These are phyloP conservation scores for Pogonus chalceus DNA, from an alignment of 1,140 invertebrate species.

Conservation along the genomic window DNA sequence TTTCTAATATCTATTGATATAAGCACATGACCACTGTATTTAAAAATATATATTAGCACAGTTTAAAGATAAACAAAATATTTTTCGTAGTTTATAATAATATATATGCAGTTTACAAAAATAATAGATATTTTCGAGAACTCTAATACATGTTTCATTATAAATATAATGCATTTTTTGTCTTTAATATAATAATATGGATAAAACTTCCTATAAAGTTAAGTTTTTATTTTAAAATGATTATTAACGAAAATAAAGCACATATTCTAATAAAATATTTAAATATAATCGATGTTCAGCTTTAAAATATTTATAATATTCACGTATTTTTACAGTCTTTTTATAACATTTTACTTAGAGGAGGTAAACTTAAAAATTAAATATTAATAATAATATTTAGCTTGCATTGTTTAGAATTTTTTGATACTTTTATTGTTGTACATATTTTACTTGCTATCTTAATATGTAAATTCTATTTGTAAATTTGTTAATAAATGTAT, in stretches of 20 bases:
- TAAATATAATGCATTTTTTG: too few relatives aligned
- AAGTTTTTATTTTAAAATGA: not conserved
- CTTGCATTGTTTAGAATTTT: not conserved
- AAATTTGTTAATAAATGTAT: not conserved
- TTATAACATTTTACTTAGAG: not conserved
- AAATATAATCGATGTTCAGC: not conserved
- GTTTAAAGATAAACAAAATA: too few relatives aligned
- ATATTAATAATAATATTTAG: not conserved
- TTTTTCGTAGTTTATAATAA: too few relatives aligned
- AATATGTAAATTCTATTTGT: not conserved
- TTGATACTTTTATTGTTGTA: not conserved
- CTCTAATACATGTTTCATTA: too few relatives aligned
- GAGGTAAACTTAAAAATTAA: not conserved
- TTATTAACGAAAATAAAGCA: not conserved
- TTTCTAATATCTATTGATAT: too few relatives aligned
- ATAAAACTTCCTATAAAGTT: too few relatives aligned
- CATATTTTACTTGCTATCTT: not conserved
- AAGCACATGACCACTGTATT: too few relatives aligned
- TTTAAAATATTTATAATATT: not conserved
- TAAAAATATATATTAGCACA: too few relatives aligned
- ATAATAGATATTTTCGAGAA: too few relatives aligned
- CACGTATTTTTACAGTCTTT: slow-evolving; percentile 1
- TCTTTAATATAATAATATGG: too few relatives aligned
- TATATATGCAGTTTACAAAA: too few relatives aligned
- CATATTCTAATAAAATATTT: slow-evolving; percentile 1